Conservation (phyloP, 2,888 invertebrate species). For the Acanthopleura granulata region DNA sequence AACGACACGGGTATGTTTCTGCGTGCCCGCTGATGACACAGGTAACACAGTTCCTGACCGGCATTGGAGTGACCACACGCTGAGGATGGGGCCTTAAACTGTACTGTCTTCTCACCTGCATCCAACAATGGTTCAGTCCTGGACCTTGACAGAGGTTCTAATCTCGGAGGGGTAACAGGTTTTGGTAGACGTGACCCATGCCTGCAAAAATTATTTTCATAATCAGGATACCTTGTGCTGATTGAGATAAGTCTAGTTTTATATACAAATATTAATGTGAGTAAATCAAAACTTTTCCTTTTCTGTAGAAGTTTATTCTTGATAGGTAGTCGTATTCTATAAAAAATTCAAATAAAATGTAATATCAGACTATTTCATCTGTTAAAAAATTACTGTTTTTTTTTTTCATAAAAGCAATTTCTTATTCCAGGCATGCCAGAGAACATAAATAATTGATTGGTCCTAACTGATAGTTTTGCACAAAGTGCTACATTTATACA, state of each 20-base stretch:
- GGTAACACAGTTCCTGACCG: constrained; percentile 70
- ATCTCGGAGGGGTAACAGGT: constrained; percentile 32
- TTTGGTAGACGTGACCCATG: background rate
- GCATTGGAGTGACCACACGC: constrained; percentile 63
- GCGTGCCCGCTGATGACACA: constrained; percentile 68
- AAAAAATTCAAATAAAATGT: too few species aligned
- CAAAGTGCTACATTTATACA: too few species aligned
- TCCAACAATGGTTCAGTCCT: constrained; percentile 37
- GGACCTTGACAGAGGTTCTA: constrained; percentile 50
- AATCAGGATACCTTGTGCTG: too few species aligned
- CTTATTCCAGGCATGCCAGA: too few species aligned
- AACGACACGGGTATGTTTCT: constrained; percentile 68
- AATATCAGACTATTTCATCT: too few species aligned
- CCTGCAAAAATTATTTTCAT: background rate
- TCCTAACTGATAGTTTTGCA: background rate
- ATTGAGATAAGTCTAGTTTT: too few species aligned
- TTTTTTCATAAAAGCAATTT: too few species aligned
- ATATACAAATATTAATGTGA: background rate
- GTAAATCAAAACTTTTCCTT: background rate
- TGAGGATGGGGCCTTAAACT: constrained; percentile 26
- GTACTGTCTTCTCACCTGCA: constrained; percentile 29
- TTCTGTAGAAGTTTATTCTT: too few species aligned
- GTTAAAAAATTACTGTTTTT: too few species aligned
- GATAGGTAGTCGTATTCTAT: too few species aligned
- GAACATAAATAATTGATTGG: background rate